Evolutionary conservation across 2,113 vertebrate species (phyloP).

Genomic region (Chlorodrepanis virens): DNA sequence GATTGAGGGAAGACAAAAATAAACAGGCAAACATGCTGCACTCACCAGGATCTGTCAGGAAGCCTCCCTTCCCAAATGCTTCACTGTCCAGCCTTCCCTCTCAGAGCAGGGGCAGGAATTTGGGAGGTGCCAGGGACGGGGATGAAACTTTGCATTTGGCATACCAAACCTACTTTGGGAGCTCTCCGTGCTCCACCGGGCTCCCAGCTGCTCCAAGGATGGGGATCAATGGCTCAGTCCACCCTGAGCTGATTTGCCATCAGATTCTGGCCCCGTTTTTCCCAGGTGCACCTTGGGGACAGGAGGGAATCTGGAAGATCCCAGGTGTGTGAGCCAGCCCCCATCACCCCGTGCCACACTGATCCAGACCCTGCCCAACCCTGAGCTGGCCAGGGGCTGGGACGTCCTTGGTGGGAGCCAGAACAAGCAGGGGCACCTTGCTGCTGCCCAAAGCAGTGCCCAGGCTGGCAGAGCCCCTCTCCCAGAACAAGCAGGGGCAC

Average conservation of each 20-base stretch:
- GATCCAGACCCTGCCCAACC: not conserved
- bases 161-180: not conserved
- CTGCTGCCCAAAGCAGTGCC: not conserved
- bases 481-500: not conserved
- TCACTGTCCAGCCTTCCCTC: not conserved
- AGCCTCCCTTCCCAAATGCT: not conserved
- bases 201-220: not conserved
- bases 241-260: not conserved
- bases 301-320: not conserved
- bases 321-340: not conserved
- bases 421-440: not conserved
- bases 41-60: not conserved
- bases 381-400: not conserved
- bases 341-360: not conserved
- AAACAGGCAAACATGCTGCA: conserved; percentile 2
- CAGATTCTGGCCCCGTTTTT: not conserved
- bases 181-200: not conserved
- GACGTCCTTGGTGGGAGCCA: not conserved
- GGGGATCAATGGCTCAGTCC: not conserved
- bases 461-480: not conserved
- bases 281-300: not conserved
- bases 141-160: not conserved
- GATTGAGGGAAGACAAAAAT: conserved; percentile 44
- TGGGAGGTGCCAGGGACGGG: not conserved
- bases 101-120: not conserved